Base-by-base conservation (phyloP, 53 echinoderm and acorn worm genomes). In the Stichopus horrens region DNA sequence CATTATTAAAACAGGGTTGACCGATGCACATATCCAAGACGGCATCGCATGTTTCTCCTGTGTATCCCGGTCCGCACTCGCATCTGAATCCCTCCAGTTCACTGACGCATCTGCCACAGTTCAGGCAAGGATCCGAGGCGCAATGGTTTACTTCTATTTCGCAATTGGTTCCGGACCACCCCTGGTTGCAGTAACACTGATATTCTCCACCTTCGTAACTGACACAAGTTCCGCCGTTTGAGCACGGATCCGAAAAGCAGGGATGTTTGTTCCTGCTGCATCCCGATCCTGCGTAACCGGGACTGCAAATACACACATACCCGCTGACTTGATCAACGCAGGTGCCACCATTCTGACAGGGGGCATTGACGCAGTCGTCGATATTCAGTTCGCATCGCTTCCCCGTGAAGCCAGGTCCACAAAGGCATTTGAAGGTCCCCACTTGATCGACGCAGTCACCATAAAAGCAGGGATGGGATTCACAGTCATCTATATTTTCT, bases 281-380 rank as follows among this genome's bases (percentile, higher is more conserved):
- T 1, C 92, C 94, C 9, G 77, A 76, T 13, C 99, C 98, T 1
- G 93, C 67, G 82, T 94, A 99, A 0, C 93, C 99, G 0, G 93
- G 94, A 73, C 88, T 90, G 88, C 98, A 97, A 5, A 96, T 90
- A 58, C 99, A 99, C 58, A 91, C 89, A 58, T 94, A 98, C 7
- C 99, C 99, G 77, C 93, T 94, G 54, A 96, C 93, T 86, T 96
- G 95, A 83, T 98, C 98, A 57, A 97, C 90, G 58, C 96, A 99
- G 9, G 91, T 91, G 7, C 92, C 96, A 8, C 92, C 90, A 75
- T 99, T 99, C 6, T 88, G 85, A 22, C 99, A 96, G 7, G 99
- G 96, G 18, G 86, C 83, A 57, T 90, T 71, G 4, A 88, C 86
- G 74, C 99, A 99, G 53, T 96, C 99, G 51, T 99, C 88, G 57